Evolutionary conservation across 2,113 vertebrate species (phyloP), one percentile per base, ranked within the genome.

Genomic region (Muntiacus reevesi): DNA sequence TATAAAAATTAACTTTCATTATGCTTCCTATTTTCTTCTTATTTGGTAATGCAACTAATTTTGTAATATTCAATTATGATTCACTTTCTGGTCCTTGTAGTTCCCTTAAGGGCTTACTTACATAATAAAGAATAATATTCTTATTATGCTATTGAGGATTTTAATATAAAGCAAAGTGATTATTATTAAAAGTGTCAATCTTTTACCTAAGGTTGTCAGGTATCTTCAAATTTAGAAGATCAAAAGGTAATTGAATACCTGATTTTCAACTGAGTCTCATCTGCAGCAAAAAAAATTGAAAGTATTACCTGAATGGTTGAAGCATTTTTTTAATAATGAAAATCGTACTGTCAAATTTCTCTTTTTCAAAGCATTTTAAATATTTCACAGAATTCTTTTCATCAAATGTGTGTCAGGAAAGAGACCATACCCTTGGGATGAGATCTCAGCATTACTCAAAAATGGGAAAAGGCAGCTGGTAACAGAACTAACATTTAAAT

Each of bases 381-480:
- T 89, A 89, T 87, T 96, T 84, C 62, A 62, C n/a, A 85, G 25
- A 93, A 89, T 36, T 6, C 17, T 96, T 97, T 93, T 86, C 45
- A 87, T 43, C 60, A 96, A 55, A 95, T 15, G 6, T n/a, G 52
- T 33, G 0, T 62, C 45, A 95, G 17, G 71, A 93, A 84, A 88
- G 40, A 92, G 25, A 84, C 28, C 17, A 23, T 71, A 60, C 6
- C 17, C 23, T 91, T 71, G 50, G 78, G 40, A 74, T 84, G 74
- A 89, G n/a, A 96, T 82, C 36, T 95, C 87, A 90, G 47, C 50
- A 91, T 93, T 95, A 91, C 94, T 96, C 28, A 94, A 74, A 96
- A 94, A 57, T 84, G 27, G 21, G 16, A 87, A 81, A 93, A 96
- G 59, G 3, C 21, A 92, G n/a, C 83, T 90, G 10, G 10, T 76